These are phyloP conservation scores for Scaptomyza caliginosa DNA, from an alignment of 2,888 invertebrate species.

Conservation along the genomic window DNA sequence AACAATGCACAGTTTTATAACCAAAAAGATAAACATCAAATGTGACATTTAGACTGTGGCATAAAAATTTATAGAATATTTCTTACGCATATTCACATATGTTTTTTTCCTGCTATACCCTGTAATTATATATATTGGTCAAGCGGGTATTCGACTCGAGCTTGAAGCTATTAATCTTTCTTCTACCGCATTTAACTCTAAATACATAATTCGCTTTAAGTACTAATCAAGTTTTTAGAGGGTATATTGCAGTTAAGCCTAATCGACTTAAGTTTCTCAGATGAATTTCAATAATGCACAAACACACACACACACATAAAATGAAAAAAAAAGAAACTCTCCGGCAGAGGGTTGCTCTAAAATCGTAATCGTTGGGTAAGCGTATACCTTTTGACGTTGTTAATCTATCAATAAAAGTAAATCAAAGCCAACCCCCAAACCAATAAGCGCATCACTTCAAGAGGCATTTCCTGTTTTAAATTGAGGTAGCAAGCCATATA, in stretches of 20 bases:
- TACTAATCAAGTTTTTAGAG: too few relatives aligned
- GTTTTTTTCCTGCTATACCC: slow-evolving; percentile 30
- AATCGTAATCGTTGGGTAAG: slow-evolving; percentile 43
- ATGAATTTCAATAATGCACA: slow-evolving; percentile 63
- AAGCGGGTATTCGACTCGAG: background rate
- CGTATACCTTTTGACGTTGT: slow-evolving; percentile 73
- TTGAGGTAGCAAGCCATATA: slow-evolving; percentile 64
- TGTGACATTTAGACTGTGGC: slow-evolving; percentile 62
- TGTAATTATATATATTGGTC: background rate
- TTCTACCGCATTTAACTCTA: too few relatives aligned
- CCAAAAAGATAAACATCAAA: slow-evolving; percentile 71
- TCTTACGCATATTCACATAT: slow-evolving; percentile 37
- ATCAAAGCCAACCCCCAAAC: slow-evolving; percentile 74
- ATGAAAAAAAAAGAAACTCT: slow-evolving; percentile 45
- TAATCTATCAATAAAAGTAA: slow-evolving; percentile 82
- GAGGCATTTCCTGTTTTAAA: slow-evolving; percentile 83
- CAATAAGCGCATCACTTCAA: slow-evolving; percentile 65
- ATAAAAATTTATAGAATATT: slow-evolving; percentile 67
- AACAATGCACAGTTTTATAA: slow-evolving; percentile 51
- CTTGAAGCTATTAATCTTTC: too few relatives aligned
- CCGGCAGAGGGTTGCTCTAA: slow-evolving; percentile 31
- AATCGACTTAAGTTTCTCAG: slow-evolving; percentile 12
- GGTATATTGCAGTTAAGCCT: background rate
- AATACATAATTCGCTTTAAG: too few relatives aligned
- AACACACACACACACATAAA: too few relatives aligned